Evolutionary conservation across 2,797 vertebrate species (phyloP).

Genomic region (Pseudomugil gertrudae): DNA sequence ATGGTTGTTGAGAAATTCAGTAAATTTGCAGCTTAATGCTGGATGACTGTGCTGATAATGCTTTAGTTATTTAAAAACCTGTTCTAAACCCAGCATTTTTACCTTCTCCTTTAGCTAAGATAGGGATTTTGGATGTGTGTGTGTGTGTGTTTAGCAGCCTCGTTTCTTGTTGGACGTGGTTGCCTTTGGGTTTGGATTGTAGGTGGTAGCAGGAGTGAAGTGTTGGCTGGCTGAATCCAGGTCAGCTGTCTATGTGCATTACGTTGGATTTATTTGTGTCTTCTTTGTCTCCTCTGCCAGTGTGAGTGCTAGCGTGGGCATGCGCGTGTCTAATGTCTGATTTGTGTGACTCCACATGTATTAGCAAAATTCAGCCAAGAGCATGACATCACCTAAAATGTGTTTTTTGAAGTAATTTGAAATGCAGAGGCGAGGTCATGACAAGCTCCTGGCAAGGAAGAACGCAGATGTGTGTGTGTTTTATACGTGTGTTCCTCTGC

Average conservation of each 20-base stretch:
- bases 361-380: slow-evolving; percentile 35
- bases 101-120: neutral
- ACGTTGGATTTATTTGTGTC: slow-evolving; percentile 44
- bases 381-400: slow-evolving; percentile 56
- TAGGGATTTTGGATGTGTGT: neutral
- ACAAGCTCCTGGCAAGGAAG: slow-evolving; percentile 38
- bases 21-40: slow-evolving; percentile 2
- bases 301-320: slow-evolving; percentile 2
- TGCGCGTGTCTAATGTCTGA: slow-evolving; percentile 27
- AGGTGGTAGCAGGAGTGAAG: slow-evolving; percentile 53
- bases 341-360: slow-evolving; percentile 24
- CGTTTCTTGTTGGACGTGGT: slow-evolving; percentile 20
- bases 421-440: slow-evolving; percentile 36
- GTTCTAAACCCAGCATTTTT: slow-evolving; percentile 7
- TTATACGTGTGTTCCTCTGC: slow-evolving; percentile 9
- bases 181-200: slow-evolving; percentile 36
- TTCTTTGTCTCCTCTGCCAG: slow-evolving; percentile 31
- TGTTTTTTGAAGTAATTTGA: slow-evolving; percentile 48
- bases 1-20: neutral
- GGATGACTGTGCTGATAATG: neutral
- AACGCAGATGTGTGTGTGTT: slow-evolving; percentile 19
- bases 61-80: slow-evolving; percentile 17
- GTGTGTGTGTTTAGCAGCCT: slow-evolving; percentile 19
- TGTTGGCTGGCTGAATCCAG: slow-evolving; percentile 60
- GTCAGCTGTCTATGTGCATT: slow-evolving; percentile 69